Percentiles rank a stretch among this genome's conserved stretches.
Conservation (phyloP, 1,140 invertebrate genomes). For the Pteromalus puparum region DNA sequence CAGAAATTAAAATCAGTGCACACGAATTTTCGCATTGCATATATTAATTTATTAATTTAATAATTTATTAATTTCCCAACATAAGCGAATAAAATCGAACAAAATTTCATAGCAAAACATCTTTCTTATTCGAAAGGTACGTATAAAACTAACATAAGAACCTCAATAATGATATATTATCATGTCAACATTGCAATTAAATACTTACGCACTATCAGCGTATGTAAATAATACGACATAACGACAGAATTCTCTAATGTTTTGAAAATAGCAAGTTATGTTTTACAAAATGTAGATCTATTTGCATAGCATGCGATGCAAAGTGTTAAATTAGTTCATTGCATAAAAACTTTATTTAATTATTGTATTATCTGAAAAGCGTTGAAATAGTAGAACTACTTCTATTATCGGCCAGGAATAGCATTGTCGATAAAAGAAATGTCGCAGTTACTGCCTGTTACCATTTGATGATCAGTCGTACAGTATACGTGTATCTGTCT, state of each 20-base stretch:
- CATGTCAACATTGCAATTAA: neutral
- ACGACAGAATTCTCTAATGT: constrained; percentile 48
- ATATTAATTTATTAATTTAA: too few relatives aligned
- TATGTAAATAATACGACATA: neutral
- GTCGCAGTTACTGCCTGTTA: neutral
- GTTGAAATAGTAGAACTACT: neutral
- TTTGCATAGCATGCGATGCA: too few relatives aligned
- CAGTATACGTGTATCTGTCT: too few relatives aligned
- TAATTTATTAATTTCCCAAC: too few relatives aligned
- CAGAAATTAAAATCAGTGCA: neutral
- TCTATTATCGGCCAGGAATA: neutral
- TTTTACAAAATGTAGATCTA: too few relatives aligned
- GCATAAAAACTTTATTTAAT: too few relatives aligned
- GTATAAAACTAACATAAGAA: too few relatives aligned
- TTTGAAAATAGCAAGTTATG: constrained; percentile 26
- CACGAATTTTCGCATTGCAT: neutral
- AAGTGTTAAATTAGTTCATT: too few relatives aligned
- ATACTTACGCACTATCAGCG: neutral
- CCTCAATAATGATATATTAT: too few relatives aligned
- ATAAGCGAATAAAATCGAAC: neutral
- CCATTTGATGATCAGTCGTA: neutral
- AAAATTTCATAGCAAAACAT: neutral
- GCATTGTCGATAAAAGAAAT: neutral
- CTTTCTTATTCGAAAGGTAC: neutral
- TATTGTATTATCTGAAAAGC: too few relatives aligned